Percentiles rank a stretch among this genome's conserved stretches.
Conservation (phyloP, 2,797 vertebrate species). For the Sitta carolinensis region DNA sequence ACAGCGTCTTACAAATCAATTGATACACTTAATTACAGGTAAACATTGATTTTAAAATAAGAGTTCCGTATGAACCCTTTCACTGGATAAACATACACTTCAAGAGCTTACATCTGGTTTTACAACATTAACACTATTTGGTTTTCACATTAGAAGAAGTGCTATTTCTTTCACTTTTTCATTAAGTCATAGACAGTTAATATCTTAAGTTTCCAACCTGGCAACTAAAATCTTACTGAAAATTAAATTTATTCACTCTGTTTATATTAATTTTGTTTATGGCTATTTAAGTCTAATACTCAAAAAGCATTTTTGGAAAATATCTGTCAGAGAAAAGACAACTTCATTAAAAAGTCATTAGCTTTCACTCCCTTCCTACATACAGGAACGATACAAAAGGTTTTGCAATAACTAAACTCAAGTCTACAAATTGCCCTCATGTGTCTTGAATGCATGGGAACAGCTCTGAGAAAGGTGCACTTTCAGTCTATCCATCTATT, state of each 20-base stretch:
- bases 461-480: not conserved
- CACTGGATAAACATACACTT: not conserved
- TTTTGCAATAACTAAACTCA: not conserved
- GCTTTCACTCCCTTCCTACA: not conserved
- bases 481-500: not conserved
- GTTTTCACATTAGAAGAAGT: not conserved
- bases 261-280: not conserved
- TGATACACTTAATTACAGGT: not conserved
- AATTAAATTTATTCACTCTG: not conserved
- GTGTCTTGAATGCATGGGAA: not conserved
- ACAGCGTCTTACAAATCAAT: not conserved
- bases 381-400: not conserved
- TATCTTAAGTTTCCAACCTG: not conserved
- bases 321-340: not conserved
- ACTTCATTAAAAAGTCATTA: not conserved
- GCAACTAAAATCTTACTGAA: not conserved
- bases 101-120: not conserved
- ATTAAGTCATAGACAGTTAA: not conserved
- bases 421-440: not conserved
- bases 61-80: not conserved
- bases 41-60: not conserved
- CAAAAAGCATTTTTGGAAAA: not conserved
- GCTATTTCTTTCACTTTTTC: not conserved
- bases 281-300: not conserved
- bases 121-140: not conserved